Evolutionary conservation across 2,113 vertebrate genomes (phyloP).

Genomic region (Antechinus flavipes): DNA sequence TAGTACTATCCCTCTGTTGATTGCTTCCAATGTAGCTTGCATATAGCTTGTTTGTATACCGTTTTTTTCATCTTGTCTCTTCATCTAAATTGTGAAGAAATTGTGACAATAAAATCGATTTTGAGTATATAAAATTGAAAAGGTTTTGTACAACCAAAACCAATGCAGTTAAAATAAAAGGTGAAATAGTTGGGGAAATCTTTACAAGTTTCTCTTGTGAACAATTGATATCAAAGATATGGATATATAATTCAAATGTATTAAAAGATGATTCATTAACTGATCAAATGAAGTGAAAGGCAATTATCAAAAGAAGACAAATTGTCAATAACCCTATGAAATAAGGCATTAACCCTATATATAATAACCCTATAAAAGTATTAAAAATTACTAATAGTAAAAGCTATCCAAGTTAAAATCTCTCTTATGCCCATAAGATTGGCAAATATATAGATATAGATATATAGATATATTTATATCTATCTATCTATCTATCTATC

Average conservation of each 20-base stretch:
- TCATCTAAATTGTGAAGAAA: background rate
- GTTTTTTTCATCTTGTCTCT: background rate
- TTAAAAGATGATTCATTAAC: background rate
- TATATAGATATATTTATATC: background rate
- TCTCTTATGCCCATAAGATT: background rate
- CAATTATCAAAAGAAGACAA: background rate
- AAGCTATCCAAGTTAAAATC: background rate
- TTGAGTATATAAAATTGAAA: background rate
- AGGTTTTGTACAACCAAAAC: background rate
- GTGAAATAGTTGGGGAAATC: background rate
- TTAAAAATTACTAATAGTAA: background rate
- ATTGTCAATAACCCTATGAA: background rate
- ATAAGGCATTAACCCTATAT: too few relatives aligned
- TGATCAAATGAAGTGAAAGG: background rate
- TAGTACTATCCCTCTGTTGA: background rate
- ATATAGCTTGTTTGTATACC: background rate
- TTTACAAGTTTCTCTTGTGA: background rate
- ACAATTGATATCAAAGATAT: background rate
- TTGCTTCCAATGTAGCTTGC: background rate
- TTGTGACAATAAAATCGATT: background rate
- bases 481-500: too few relatives aligned
- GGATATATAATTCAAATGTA: background rate
- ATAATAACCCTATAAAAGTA: background rate
- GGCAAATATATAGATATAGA: background rate
- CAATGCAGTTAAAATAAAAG: background rate